Evolutionary conservation across 2,888 invertebrate species (phyloP).

Genomic region (Tipula vernalis): DNA sequence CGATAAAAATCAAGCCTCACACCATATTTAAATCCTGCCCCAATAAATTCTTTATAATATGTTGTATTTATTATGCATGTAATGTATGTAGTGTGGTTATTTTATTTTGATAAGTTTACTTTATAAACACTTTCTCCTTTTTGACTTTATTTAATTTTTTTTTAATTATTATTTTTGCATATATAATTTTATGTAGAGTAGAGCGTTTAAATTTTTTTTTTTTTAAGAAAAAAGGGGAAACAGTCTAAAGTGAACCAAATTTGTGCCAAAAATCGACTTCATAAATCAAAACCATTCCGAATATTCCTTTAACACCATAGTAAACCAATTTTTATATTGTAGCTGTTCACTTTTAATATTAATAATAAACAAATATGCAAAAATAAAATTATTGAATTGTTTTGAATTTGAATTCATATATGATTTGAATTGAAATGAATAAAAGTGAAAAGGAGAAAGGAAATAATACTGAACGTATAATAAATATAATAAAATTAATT

Average conservation of each 20-base stretch:
- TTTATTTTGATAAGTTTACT: background rate
- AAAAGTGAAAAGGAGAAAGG: slow-evolving; percentile 7
- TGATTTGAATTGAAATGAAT: background rate
- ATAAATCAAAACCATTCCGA: background rate
- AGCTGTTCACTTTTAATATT: background rate
- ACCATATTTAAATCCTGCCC: too few relatives aligned
- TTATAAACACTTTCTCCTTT: background rate
- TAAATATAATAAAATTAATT: background rate
- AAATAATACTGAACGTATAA: background rate
- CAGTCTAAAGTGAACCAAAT: background rate
- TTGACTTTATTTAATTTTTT: slow-evolving; percentile 5
- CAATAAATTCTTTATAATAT: too few relatives aligned
- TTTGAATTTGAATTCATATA: background rate
- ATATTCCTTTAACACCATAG: background rate
- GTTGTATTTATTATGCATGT: background rate
- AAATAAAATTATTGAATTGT: background rate
- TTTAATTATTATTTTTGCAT: slow-evolving; percentile 9
- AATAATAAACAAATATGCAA: background rate
- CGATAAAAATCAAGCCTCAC: too few relatives aligned
- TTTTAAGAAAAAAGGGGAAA: background rate
- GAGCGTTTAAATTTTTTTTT: background rate
- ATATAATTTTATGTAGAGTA: background rate
- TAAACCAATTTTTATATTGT: background rate
- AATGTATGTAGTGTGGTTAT: background rate
- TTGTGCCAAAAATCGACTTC: background rate